These are phyloP conservation scores for Rhegmatorhina hoffmannsi DNA, from an alignment of 2,113 vertebrate species.

Conservation along the genomic window DNA sequence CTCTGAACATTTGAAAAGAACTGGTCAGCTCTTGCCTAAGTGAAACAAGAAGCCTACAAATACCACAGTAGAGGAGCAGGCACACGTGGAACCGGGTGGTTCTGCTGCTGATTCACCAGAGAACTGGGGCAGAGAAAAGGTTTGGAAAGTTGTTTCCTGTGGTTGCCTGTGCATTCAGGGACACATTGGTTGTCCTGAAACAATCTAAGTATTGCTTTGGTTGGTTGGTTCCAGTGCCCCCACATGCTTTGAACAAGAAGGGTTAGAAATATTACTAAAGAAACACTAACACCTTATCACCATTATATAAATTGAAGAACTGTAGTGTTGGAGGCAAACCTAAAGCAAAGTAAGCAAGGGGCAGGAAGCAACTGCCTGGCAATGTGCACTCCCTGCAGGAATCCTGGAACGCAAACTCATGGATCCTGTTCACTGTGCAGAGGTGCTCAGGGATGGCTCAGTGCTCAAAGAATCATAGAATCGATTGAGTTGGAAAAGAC, in stretches of 20 bases:
- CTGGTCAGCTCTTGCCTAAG: neutral
- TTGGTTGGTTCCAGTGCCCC: neutral
- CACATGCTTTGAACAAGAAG: neutral
- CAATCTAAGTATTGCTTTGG: neutral
- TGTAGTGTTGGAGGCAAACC: neutral
- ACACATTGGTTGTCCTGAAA: neutral
- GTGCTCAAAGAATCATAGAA: no score
- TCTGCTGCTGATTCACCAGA: neutral
- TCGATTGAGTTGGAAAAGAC: no score
- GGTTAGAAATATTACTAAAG: neutral
- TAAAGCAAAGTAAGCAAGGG: neutral
- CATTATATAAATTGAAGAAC: neutral
- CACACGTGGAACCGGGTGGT: neutral
- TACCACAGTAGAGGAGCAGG: neutral
- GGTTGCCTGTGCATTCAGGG: neutral
- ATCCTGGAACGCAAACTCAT: neutral
- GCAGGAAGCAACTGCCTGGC: neutral
- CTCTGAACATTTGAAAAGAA: neutral
- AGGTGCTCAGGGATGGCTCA: neutral
- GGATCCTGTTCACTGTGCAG: neutral
- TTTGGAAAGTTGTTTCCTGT: neutral
- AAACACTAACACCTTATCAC: neutral
- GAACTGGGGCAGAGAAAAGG: neutral
- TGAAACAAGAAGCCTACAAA: neutral
- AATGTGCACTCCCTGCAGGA: neutral